Base-by-base conservation (phyloP, 2,888 invertebrate species). In the Cancer borealis region DNA sequence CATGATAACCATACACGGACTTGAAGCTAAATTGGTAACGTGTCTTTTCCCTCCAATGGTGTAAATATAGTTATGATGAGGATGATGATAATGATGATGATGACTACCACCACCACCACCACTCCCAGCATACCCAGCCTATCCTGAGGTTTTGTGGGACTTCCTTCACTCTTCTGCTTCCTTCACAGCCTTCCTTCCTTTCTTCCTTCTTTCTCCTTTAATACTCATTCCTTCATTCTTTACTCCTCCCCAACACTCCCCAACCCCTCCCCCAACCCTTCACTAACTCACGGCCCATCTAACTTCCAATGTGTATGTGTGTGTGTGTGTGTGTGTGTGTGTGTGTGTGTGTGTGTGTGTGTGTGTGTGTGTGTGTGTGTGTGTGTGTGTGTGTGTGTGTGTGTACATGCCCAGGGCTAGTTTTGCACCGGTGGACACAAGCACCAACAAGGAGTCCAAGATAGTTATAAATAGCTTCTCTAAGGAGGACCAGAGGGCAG, bases 301-400 rank as follows among this genome's bases (percentile, higher is more conserved):
- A 39, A 10, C 12, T 54, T 17, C 10, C 3, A 60, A 60, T 39
- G 39, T n/a, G n/a, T n/a, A n/a, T 90, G 89, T 90, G 49, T 90
- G 89, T 47, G 49, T 90, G 89, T 90, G 21, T 89, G 89, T 47
- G 89, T 47, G 88, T 89, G 89, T 89, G 89, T 90, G 90, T 90
- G 90, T 49, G 49, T 90, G 90, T 90, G 84, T 84, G 84, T 90
- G 90, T 49, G 90, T 46, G 90, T 49, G 47, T 90, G 47, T 39
- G 47, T 54, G 90, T 90, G 49, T 90, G 90, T 90, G 90, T 49
- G 54, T 90, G 90, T 90, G 47, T 89, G 47, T 46, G 47, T 89
- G 47, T 49, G 47, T 89, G 47, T 47, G 47, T 89, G 89, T 46
- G 89, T 46, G 89, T 90, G 90, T 90, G 90, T 90, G 90, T 90